Conservation (phyloP, 2,888 invertebrate genomes). For the Balanococcus diminutus region DNA sequence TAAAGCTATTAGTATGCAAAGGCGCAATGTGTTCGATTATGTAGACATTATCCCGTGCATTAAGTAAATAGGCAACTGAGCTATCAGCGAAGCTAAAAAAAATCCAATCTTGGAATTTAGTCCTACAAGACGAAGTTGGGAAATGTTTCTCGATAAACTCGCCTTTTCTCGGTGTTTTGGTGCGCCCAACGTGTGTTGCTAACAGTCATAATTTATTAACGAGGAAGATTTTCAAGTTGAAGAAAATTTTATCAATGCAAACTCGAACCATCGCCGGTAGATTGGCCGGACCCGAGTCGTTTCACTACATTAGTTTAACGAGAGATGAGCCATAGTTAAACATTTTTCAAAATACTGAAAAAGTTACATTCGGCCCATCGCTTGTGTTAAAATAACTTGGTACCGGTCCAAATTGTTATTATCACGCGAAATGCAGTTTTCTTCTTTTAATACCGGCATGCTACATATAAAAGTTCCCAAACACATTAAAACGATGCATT, state of each 20-base stretch:
- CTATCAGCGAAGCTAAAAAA: background rate
- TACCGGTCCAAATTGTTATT: conserved; percentile 20
- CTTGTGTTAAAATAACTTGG: conserved; percentile 33
- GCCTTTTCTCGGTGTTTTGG: too few species aligned
- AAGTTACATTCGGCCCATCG: background rate
- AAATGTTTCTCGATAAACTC: background rate
- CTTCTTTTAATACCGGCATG: background rate
- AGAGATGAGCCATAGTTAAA: conserved; percentile 19
- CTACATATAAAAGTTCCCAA: background rate
- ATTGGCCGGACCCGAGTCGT: background rate
- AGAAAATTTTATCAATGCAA: conserved; percentile 8
- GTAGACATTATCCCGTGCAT: background rate
- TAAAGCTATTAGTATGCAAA: background rate
- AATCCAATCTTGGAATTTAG: background rate
- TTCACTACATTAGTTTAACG: conserved; percentile 36
- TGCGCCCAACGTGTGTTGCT: background rate
- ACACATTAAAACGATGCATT: background rate
- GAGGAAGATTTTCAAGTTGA: conserved; percentile 4
- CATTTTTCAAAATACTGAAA: conserved; percentile 16
- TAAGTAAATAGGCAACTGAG: background rate
- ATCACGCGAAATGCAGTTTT: conserved; percentile 25
- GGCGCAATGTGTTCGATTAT: background rate
- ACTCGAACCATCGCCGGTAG: background rate
- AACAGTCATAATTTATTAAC: background rate
- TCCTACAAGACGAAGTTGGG: background rate